Percentiles rank a stretch among this genome's conserved stretches.
Evolutionary conservation across 2,888 invertebrate species (phyloP).

Genomic region (Hedya salicella): DNA sequence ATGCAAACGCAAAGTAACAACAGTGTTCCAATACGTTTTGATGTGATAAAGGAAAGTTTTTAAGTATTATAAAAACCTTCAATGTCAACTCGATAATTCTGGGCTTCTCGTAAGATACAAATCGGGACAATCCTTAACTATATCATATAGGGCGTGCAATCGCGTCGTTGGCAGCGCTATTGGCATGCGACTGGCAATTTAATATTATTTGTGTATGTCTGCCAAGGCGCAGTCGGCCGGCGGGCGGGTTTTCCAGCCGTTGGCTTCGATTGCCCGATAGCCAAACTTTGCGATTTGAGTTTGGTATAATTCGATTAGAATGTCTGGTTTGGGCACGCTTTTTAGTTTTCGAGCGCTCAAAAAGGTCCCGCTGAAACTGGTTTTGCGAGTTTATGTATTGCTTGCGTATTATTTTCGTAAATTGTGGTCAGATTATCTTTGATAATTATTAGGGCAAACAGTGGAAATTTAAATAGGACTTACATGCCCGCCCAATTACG

Average conservation of each 20-base stretch:
- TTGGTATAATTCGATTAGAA: conserved; percentile 17
- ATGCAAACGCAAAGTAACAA: no score
- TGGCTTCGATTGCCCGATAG: conserved; percentile 46
- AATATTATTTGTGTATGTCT: conserved; percentile 82
- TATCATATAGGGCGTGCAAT: conserved; percentile 45
- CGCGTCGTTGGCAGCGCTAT: conserved; percentile 61
- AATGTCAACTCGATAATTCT: not conserved
- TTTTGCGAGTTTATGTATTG: not conserved
- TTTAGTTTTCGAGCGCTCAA: not conserved
- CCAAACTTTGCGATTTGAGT: conserved; percentile 23
- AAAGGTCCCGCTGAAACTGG: no score
- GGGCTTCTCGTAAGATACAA: conserved; percentile 32
- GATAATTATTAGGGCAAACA: no score
- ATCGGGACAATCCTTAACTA: conserved; percentile 31
- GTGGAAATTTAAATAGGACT: no score
- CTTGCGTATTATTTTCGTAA: not conserved
- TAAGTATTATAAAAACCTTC: not conserved
- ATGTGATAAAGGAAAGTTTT: no score
- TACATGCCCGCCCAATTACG: no score
- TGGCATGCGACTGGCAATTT: conserved; percentile 79
- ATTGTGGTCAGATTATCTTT: not conserved
- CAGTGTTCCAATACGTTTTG: no score
- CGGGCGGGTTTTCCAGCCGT: conserved; percentile 62
- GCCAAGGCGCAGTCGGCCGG: conserved; percentile 75
- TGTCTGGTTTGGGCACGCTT: conserved; percentile 3